Conservation (phyloP, 1,140 invertebrate species). For the Drosophila seguyi region DNA sequence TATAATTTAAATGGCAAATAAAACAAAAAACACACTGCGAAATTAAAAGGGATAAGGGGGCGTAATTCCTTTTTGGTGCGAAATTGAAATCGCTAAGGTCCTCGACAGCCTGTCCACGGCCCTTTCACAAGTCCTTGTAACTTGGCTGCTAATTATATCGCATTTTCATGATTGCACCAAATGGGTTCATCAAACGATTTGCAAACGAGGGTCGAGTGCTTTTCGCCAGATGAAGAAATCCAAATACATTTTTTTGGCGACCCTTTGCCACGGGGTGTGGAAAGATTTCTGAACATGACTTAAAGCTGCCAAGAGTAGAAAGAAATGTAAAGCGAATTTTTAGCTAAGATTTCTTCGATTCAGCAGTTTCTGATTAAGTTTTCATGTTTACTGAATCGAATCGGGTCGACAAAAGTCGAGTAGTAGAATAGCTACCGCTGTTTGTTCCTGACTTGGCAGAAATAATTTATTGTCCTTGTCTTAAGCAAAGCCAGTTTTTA, state of each 20-base stretch:
- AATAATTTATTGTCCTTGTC: not conserved
- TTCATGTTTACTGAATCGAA: conserved; percentile 13
- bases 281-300: conserved; percentile 5
- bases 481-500: not conserved
- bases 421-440: not conserved
- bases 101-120: conserved; percentile 24
- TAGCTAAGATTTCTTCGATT: conserved; percentile 6
- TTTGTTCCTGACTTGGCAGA: not conserved
- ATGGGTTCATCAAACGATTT: conserved; percentile 55
- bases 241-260: conserved; percentile 6
- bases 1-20: conserved; percentile 65
- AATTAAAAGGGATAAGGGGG: conserved; percentile 42
- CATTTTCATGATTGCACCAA: conserved; percentile 54
- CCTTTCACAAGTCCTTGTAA: conserved; percentile 45
- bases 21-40: conserved; percentile 53
- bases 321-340: conserved; percentile 1
- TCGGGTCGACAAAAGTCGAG: not conserved
- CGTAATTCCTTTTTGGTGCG: conserved; percentile 63
- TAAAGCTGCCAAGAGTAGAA: not conserved
- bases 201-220: conserved; percentile 45
- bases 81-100: conserved; percentile 59
- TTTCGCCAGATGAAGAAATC: conserved; percentile 21
- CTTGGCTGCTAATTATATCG: conserved; percentile 53
- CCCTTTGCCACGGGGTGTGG: not conserved
- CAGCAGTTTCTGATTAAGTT: conserved; percentile 17